These are phyloP conservation scores for Cuculus canorus DNA, from an alignment of 2,797 vertebrate genomes.

Conservation along the genomic window DNA sequence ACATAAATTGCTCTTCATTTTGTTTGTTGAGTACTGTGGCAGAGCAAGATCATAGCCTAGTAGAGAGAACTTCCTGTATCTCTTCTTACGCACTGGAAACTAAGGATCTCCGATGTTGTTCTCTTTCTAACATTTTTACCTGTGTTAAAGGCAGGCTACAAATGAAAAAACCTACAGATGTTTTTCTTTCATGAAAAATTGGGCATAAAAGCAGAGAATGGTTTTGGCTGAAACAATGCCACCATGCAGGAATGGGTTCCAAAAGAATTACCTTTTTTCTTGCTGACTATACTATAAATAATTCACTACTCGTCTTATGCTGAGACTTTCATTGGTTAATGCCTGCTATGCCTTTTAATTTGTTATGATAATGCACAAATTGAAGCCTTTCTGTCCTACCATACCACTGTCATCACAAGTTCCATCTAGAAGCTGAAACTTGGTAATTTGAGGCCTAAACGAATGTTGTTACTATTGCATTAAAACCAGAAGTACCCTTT, in stretches of 20 bases:
- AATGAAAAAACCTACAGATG: neutral
- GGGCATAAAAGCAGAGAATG: neutral
- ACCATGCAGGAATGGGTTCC: neutral
- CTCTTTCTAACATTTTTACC: neutral
- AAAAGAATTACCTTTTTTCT: neutral
- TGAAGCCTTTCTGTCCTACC: neutral
- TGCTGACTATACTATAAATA: neutral
- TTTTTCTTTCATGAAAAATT: neutral
- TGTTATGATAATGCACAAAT: neutral
- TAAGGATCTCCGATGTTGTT: neutral
- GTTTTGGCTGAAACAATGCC: neutral
- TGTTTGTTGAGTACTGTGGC: neutral
- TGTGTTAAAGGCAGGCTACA: neutral
- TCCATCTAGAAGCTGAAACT: neutral
- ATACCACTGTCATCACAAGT: neutral
- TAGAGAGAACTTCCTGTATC: neutral
- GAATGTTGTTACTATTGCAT: neutral
- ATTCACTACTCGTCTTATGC: neutral
- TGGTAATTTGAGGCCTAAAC: neutral
- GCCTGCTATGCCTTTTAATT: neutral
- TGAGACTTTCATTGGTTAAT: neutral
- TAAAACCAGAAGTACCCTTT: neutral
- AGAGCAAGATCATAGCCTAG: neutral
- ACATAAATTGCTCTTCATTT: neutral
- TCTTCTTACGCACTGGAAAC: neutral